Evolutionary conservation across 2,797 vertebrate genomes (phyloP), one percentile per base, ranked within the genome.

Genomic region (Agapornis canus): DNA sequence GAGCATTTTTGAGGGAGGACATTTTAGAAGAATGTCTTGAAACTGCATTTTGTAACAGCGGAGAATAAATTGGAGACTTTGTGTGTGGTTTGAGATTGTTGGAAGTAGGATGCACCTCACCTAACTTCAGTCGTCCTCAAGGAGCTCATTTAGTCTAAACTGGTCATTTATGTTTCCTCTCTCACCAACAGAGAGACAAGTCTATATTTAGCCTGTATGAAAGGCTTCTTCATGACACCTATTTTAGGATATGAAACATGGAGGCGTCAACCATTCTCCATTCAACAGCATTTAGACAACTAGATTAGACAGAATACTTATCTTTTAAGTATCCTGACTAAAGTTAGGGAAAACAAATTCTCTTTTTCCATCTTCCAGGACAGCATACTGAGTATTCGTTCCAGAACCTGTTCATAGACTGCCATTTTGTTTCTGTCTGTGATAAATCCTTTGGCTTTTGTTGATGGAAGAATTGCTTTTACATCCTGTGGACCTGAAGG

Each of bases 1-100:
- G 71, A 91, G 32, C 92, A 96, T 96, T 94, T 95, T 96, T 95
- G 92, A 94, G 94, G 95, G 65, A 92, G 79, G 27, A 85, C 61
- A 64, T 82, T 94, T 94, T 83, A 86, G 82, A 89, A 81, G 69
- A 96, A 95, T 94, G 72, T 72, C 91, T 90, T 92, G 76, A 91
- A 94, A 81, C 19, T 85, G 82, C 52, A 51, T 92, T 95, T 95
- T 96, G 45, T 65, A 85, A 82, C 68, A 77, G 51, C 0, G 1
- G 51, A 84, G 70, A 87, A 85, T 85, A 18, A 89, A 92, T 64
- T 25, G 26, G 35, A 70, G 71, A 87, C 40, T 85, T 35, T 31
- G 5, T 60, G 47, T 57, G 76, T 25, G 71, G 45, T 45, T 88
- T 82, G 57, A 78, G 48, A 49, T 29, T 57, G 21, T 42, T 88